phyloP scores from a whole-genome alignment of 92 coral and sea anemone genomes.

The Porites lobata region DNA sequence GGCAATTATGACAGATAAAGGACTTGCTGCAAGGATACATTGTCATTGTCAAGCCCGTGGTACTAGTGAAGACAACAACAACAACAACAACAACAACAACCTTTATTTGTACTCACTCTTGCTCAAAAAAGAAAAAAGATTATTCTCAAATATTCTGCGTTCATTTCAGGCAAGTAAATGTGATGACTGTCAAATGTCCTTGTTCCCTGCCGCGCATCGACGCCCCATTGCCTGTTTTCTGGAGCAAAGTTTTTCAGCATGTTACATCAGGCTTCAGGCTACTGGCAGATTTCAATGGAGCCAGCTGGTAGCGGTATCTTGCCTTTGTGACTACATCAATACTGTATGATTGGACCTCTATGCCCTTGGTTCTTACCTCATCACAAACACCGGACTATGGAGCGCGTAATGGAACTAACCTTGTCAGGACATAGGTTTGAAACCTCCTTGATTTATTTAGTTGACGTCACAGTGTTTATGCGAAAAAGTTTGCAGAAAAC shows the following conservation, averaged over 20 bases:
- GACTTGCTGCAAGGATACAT: background rate
- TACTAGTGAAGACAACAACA: background rate
- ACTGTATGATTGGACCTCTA: constrained; percentile 49
- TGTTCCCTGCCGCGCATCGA: constrained; percentile 61
- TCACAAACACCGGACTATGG: constrained; percentile 37
- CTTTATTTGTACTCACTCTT: too few species aligned
- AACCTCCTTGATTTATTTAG: constrained; percentile 43
- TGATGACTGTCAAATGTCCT: constrained; percentile 48
- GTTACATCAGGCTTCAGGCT: constrained; percentile 48
- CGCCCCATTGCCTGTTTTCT: constrained; percentile 48
- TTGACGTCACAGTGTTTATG: constrained; percentile 55
- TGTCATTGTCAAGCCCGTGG: constrained; percentile 25
- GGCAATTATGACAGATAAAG: constrained; percentile 14
- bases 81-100: too few species aligned
- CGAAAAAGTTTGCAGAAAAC: constrained; percentile 34
- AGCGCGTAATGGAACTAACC: constrained; percentile 50
- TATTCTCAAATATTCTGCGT: constrained; percentile 38
- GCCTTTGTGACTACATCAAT: constrained; percentile 44
- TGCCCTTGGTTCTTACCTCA: constrained; percentile 49
- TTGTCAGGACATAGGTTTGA: constrained; percentile 36
- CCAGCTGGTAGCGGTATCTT: background rate
- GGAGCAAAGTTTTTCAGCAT: constrained; percentile 48
- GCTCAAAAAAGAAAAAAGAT: constrained; percentile 22
- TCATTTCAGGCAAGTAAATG: constrained; percentile 37
- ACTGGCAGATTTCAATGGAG: constrained; percentile 63